phyloP scores from a whole-genome alignment of 2,113 vertebrate genomes.

The Solea senegalensis region DNA sequence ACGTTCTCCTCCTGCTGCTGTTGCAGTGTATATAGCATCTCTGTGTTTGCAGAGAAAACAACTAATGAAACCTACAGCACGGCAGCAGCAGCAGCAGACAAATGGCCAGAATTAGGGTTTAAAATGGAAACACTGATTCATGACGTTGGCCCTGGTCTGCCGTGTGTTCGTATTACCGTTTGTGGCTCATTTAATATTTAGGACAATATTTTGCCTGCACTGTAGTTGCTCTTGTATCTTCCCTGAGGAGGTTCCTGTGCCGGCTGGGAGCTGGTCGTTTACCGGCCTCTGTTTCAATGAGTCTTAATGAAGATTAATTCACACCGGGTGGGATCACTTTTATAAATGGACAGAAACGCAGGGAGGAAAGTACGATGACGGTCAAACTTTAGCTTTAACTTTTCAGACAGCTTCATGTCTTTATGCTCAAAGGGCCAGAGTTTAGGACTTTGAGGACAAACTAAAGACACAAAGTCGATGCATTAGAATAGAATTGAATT shows the following conservation, averaged over 20 bases:
- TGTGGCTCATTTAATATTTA: conserved; percentile 56
- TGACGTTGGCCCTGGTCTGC: conserved; percentile 36
- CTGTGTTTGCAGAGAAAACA: conserved; percentile 6
- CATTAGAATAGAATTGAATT: too few relatives aligned
- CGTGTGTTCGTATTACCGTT: conserved; percentile 46
- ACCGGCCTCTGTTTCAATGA: conserved; percentile 20
- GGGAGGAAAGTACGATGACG: conserved; percentile 1
- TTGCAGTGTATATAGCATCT: background rate
- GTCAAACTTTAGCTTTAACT: background rate
- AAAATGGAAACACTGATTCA: conserved; percentile 60
- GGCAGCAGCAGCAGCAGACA: conserved; percentile 32
- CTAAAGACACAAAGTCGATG: too few relatives aligned
- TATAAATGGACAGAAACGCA: conserved; percentile 43
- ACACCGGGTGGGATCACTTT: conserved; percentile 10
- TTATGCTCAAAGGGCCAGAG: too few relatives aligned
- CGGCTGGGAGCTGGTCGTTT: conserved; percentile 36
- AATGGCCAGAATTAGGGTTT: conserved; percentile 53
- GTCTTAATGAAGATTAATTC: conserved; percentile 59
- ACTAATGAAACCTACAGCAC: conserved; percentile 30
- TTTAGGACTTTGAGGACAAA: too few relatives aligned
- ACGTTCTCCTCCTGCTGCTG: background rate
- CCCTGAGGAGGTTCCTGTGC: conserved; percentile 38
- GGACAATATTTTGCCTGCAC: conserved; percentile 42
- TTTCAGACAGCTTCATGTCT: too few relatives aligned
- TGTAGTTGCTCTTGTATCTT: conserved; percentile 30